Base-by-base conservation (phyloP, 1,140 invertebrate species). In the Hypothenemus hampei region DNA sequence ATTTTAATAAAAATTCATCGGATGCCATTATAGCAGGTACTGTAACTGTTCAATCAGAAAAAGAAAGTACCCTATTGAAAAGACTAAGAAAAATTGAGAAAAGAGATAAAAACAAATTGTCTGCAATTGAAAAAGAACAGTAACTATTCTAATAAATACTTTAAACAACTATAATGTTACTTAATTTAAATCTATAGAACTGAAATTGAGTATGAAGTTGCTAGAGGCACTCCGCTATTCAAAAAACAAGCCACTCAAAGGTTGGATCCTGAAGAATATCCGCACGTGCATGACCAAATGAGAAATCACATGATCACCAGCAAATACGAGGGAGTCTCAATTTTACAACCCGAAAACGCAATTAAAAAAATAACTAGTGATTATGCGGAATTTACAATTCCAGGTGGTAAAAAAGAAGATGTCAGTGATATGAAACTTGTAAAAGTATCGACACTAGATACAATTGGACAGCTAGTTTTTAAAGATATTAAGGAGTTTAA, bases 361-460 rank as follows among this genome's bases (percentile, higher is more conserved):
- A 71, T 78, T 19, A 80, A 86, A 59, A 84, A 81, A 31, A 81
- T 87, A 64, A 82, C 74, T 33, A 51, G 19, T 40, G 75, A 84
- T 50, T 91, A 82, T 68, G 92, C 97, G 72, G 90, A 97, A 78
- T 84, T 98, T 2, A 78, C 78, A 18, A 91, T 98, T 67, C 93
- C 94, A 1, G 79, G 87, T 11, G 81, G 81, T 54, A 82, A 85
- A 45, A 70, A 78, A 11, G 74, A 82, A 1, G 75, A 81, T 3
- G 69, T 84, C 0, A 71, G 79, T 52, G 76, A 93, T 39, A 83
- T 86, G 1, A 83, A 84, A 46, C 33, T 57, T 15, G 59, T 66
- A 48, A 72, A 78, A 36, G 83, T 95, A 55, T 75, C 78, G 1
- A 74, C 79, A 7, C 74, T 97, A 55, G 92, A 97, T 76, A 81